Base-by-base conservation (phyloP, 1,140 invertebrate species). In the Caenorhabditis tropicalis region DNA sequence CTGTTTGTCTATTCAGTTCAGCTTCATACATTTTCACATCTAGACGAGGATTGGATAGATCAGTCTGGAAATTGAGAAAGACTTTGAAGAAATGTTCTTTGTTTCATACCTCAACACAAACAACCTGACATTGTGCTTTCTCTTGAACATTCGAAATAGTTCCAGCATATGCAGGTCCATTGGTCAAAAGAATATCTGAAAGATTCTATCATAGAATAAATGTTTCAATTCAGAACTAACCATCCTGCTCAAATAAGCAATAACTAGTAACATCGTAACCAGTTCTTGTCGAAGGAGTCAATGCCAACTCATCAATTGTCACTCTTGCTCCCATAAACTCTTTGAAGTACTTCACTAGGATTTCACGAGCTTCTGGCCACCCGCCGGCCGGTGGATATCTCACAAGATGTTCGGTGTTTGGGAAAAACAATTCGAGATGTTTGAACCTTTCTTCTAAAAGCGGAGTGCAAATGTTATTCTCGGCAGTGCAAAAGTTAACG, bases 401-500 rank as follows among this genome's bases (percentile, higher is more conserved):
- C 16, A 65, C 43, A 31, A 82, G 36, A 60, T 82, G 58, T 48
- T 82, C 60, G 46, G 21, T 65, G 48, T 82, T 70, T 21, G 82
- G 56, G 43, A 49, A 46, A 31, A 82, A 82, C 29, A 82, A n/a
- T 31, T 82, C 82, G 33, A 51, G 83, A 46, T 80, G 31, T 39
- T 84, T 58, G 53, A 84, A 81, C 31, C 79, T n/a, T 31, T 79
- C 70, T 60, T 81, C 70, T 24, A 84, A 31, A 65, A 84, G 65
- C 21, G 70, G 36, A 49, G 60, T 84, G 70, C 83, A 84, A 29
- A 84, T 49, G 79, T 84, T 81, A 48, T 84, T 84, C 70, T 81
- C 70, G 74, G 83, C 83, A 53, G 83, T 84, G 53, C 83, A 84
- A n/a, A 84, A 80, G 43, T 84, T 84, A 48, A 84, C 65, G 74